Base-by-base conservation (phyloP, 2,888 invertebrate species). In the Glomeris marginata region DNA sequence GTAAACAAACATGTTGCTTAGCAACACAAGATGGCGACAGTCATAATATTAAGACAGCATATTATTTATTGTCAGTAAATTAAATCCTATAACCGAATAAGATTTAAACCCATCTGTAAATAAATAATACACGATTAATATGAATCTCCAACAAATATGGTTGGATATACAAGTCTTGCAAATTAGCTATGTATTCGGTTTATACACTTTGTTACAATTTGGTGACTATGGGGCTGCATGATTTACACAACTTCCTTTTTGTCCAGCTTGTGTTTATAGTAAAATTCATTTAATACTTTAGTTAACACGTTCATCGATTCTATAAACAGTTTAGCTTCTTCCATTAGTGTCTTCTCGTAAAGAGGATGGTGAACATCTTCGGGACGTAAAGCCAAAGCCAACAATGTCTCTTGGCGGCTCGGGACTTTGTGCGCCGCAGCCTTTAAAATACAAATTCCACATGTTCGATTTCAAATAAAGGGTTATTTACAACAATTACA, bases 381-480 rank as follows among this genome's bases (percentile, higher is more conserved):
- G 13, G 45, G 49, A 22, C 35, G 22, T 16, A 49, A 34, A 3
- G 49, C 45, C 38, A 49, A 28, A 37, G 43, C 45, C n/a, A 38
- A 18, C 5, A 49, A 22, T 16, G 45, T 45, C 34, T 49, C 49
- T 6, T 43, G 20, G 21, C 49, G 43, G 28, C 34, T 42, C 5
- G 49, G 49, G 16, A 49, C 49, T 16, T 43, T 49, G 22, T 33
- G 49, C 21, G 49, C 45, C 2, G 49, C 49, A 10, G 49, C 38
- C 49, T 49, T 4, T 34, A 13, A 43, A 1, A 35, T 3, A 18
- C 4, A 5, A 15, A 8, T 36, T 36, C 11, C 36, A 36, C 13
- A 36, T 11, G 36, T 10, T 36, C 11, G 36, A 13, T 36, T 36
- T 36, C 11, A 36, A 36, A 13, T 36, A 36, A 13, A 38, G 18